Evolutionary conservation across 37 sponge, comb jelly and placozoan species (phyloP), one percentile per base, ranked within the genome.

Genomic region (Theonella swinhoei): DNA sequence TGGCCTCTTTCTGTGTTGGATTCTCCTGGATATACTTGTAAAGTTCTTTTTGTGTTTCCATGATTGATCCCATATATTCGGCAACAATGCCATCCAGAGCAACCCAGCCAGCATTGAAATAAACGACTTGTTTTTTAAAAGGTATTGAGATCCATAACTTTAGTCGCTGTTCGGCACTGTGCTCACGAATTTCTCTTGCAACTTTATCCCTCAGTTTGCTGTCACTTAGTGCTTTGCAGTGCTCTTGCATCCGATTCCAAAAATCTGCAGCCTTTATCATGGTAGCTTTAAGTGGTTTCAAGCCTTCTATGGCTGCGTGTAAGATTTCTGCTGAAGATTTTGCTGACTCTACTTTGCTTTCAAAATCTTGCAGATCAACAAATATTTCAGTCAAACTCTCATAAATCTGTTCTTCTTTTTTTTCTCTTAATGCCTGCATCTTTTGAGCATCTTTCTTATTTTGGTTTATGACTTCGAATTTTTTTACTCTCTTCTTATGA

Each of bases 21-120:
- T n/a, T n/a, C n/a, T n/a, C n/a, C n/a, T n/a, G n/a, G n/a, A n/a
- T n/a, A n/a, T n/a, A n/a, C n/a, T n/a, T n/a, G n/a, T n/a, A n/a
- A n/a, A n/a, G n/a, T n/a, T n/a, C n/a, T n/a, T 77, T 34, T 54
- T 85, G 91, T 11, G 87, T 86, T 62, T 70, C 64, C 38, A 64
- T 86, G 64, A 91, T 86, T 4, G 68, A 59, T 39, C 72, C 79
- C 72, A 81, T 63, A 61, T 91, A 91, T 0, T 41, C 47, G 1
- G 25, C 40, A 41, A 87, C 86, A 19, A 91, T 79, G 42, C 73
- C 61, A 62, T 85, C 29, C 17, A 91, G 80, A 22, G 85, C 91
- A 59, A 90, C 91, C 91, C 91, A 90, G 24, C 73, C 38, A 39
- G 86, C 76, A 37, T 80, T 85, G 70, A 72, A 90, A 17, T 37